Evolutionary conservation across 2,113 vertebrate species (phyloP).

Genomic region (Pelvicachromis taeniatus): DNA sequence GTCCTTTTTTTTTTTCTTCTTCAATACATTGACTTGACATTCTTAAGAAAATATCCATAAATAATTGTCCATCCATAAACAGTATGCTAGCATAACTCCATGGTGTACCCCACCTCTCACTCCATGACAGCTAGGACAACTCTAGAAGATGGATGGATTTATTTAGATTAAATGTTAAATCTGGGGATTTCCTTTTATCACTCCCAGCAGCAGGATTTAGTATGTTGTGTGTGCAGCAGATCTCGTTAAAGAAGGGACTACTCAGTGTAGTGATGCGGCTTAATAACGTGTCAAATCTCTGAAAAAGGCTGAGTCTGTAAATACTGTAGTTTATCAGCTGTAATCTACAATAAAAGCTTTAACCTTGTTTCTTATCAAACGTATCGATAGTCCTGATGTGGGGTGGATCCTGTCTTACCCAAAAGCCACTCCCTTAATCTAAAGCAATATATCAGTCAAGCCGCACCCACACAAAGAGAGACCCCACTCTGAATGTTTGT

Average conservation of each 20-base stretch:
- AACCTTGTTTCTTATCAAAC: slow-evolving; percentile 21
- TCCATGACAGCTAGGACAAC: background rate
- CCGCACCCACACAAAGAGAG: background rate
- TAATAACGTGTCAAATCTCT: background rate
- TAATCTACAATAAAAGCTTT: slow-evolving; percentile 4
- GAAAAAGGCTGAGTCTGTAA: background rate
- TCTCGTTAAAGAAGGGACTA: background rate
- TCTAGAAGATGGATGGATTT: background rate
- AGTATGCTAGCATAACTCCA: background rate
- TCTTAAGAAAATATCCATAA: background rate
- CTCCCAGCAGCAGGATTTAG: background rate
- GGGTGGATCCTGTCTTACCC: background rate
- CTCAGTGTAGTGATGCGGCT: background rate
- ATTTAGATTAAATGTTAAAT: background rate
- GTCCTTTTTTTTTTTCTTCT: fast-evolving
- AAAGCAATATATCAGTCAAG: background rate
- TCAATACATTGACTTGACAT: background rate
- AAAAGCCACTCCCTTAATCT: background rate
- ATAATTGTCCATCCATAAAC: background rate
- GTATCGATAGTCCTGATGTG: background rate
- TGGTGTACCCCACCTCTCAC: background rate
- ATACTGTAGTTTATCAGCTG: background rate
- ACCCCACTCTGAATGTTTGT: background rate
- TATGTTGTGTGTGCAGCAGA: background rate
- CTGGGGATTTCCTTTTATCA: background rate